A percentile compares a stretch with the other conserved stretches of the same genome.
phyloP scores from a whole-genome alignment of 1,140 invertebrate species.

The Luehdorfia chinensis region DNA sequence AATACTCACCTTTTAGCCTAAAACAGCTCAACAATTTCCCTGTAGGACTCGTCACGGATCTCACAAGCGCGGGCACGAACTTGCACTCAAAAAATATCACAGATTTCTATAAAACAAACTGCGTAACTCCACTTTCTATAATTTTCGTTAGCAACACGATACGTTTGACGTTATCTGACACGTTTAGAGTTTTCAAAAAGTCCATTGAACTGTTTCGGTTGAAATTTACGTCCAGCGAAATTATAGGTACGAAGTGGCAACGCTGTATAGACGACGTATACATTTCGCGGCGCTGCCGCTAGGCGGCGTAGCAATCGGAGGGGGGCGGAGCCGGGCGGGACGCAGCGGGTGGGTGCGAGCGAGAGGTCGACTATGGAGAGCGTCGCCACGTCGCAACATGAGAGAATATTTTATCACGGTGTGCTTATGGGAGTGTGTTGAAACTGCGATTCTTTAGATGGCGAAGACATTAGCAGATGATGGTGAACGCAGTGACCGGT shows the following conservation, averaged over 20 bases:
- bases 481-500: conserved; percentile 40
- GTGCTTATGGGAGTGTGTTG: conserved; percentile 54
- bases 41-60: conserved; percentile 58
- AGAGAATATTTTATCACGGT: conserved; percentile 52
- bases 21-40: conserved; percentile 46
- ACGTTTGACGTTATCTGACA: conserved; percentile 57
- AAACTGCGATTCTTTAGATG: conserved; percentile 55
- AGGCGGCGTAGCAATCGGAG: conserved; percentile 54
- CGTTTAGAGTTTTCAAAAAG: conserved; percentile 71
- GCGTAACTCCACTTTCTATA: conserved; percentile 59
- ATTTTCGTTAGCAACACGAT: conserved; percentile 51
- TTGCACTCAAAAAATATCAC: conserved; percentile 62
- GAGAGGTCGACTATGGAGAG: conserved; percentile 38
- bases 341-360: conserved; percentile 38
- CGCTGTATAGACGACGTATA: conserved; percentile 70
- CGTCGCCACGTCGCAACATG: conserved; percentile 48
- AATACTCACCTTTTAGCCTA: conserved; percentile 59
- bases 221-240: conserved; percentile 78
- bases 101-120: conserved; percentile 53
- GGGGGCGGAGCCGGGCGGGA: conserved; percentile 54
- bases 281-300: conserved; percentile 55
- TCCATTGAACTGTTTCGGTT: conserved; percentile 77
- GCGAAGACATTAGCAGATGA: conserved; percentile 46
- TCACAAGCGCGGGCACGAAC: conserved; percentile 63
- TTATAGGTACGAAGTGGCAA: conserved; percentile 76